These are phyloP conservation scores for Tapirus indicus DNA, from an alignment of 2,797 vertebrate species.

Conservation along the genomic window DNA sequence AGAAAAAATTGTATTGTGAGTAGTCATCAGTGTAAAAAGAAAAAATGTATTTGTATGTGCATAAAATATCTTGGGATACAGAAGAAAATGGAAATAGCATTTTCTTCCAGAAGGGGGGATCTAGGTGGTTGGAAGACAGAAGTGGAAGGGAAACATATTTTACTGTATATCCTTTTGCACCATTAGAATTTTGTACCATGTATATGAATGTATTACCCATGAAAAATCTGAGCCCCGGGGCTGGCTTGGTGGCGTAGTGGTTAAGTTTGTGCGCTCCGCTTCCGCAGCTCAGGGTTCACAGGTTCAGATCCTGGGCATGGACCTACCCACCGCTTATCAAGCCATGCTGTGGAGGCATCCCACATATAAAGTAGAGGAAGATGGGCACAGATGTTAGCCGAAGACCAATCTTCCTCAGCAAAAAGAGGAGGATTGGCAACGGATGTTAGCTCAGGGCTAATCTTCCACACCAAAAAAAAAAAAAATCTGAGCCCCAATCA, in stretches of 20 bases:
- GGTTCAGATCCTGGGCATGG: no score
- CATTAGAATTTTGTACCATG: not conserved
- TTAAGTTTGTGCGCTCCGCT: no score
- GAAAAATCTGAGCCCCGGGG: not conserved
- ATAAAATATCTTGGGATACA: not conserved
- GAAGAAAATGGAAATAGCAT: not conserved
- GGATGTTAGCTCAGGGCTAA: no score
- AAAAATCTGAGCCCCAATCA: not conserved
- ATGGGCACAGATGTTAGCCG: no score
- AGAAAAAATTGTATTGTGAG: not conserved
- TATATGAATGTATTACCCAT: not conserved
- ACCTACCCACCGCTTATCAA: no score
- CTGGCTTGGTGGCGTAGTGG: no score
- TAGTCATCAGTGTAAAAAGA: not conserved
- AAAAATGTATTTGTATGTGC: not conserved
- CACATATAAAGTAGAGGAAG: no score
- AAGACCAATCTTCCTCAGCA: no score
- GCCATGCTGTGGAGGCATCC: no score
- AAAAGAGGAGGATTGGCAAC: no score
- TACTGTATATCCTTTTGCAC: not conserved
- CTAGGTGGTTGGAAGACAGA: not conserved
- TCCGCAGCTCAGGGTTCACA: no score
- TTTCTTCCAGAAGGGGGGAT: not conserved
- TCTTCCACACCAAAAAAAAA: no score
- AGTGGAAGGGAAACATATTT: not conserved